Evolutionary conservation across 1,140 invertebrate genomes (phyloP).

Genomic region (Gyrodactylus bullatarudis): DNA sequence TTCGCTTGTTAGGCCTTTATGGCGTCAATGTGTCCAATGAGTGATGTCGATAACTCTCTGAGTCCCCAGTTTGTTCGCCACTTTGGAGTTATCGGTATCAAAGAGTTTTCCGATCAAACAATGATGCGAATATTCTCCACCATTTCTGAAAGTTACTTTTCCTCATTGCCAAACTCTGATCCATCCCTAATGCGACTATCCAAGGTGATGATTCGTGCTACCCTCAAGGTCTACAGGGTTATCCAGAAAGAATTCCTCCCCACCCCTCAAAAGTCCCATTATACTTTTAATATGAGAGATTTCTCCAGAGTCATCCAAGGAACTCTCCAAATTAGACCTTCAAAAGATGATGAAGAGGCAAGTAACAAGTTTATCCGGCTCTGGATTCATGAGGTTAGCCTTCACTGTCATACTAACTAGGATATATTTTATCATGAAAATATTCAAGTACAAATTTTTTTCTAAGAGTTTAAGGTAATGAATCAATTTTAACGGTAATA

Average conservation of each 20-base stretch:
- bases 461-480: no score
- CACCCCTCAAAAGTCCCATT: slow-evolving; percentile 19
- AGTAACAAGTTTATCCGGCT: slow-evolving; percentile 13
- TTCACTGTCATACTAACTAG: no score
- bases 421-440: no score
- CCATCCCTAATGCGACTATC: slow-evolving; percentile 26
- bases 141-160: slow-evolving; percentile 22
- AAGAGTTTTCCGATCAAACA: slow-evolving; percentile 20
- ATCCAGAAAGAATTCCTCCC: slow-evolving; percentile 16
- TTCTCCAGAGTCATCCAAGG: slow-evolving; percentile 22
- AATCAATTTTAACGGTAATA: no score
- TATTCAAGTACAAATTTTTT: no score
- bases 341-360: slow-evolving; percentile 12
- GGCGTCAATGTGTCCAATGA: slow-evolving; percentile 21
- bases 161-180: slow-evolving; percentile 16
- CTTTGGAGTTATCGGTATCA: slow-evolving; percentile 18
- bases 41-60: slow-evolving; percentile 20
- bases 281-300: slow-evolving; percentile 21
- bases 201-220: not conserved
- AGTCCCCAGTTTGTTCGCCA: slow-evolving; percentile 18
- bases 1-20: slow-evolving; percentile 23
- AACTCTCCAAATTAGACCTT: slow-evolving; percentile 14
- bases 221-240: slow-evolving; percentile 18
- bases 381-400: slow-evolving; percentile 18
- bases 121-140: slow-evolving; percentile 18